Evolutionary conservation across 2,113 vertebrate species (phyloP).

Genomic region (Varanus komodoensis): DNA sequence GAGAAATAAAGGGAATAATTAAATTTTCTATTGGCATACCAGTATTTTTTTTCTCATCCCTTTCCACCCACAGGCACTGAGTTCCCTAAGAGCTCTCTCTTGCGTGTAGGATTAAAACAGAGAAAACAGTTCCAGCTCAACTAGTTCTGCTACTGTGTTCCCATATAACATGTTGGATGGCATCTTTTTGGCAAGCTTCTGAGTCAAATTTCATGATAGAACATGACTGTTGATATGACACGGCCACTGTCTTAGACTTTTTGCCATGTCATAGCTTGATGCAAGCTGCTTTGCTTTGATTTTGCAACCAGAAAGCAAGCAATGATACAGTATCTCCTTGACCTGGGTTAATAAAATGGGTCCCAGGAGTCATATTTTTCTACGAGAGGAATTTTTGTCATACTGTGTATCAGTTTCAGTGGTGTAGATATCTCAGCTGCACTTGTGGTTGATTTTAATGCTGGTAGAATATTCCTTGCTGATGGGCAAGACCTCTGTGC

Average conservation of each 20-base stretch:
- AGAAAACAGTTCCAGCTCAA: background rate
- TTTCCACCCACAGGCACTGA: background rate
- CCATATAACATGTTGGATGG: slow-evolving; percentile 51
- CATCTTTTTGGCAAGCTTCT: slow-evolving; percentile 52
- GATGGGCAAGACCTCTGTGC: slow-evolving; percentile 12
- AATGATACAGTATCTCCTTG: background rate
- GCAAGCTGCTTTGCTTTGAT: background rate
- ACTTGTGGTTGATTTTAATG: background rate
- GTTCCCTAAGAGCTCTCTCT: background rate
- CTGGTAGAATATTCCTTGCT: slow-evolving; percentile 37
- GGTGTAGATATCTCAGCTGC: background rate
- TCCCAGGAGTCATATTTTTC: background rate
- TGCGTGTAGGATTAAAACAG: background rate
- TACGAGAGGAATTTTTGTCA: background rate
- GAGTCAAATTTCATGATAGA: slow-evolving; percentile 41
- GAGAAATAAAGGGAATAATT: background rate
- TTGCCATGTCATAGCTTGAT: slow-evolving; percentile 17
- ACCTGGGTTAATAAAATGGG: slow-evolving; percentile 28
- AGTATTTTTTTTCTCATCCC: background rate
- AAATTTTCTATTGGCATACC: background rate
- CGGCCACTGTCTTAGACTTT: slow-evolving; percentile 1
- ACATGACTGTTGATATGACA: slow-evolving; percentile 48
- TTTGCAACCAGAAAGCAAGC: slow-evolving; percentile 20
- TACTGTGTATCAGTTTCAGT: background rate
- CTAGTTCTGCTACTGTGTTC: slow-evolving; percentile 52